Percentiles rank a stretch among this genome's conserved stretches.
phyloP scores from a whole-genome alignment of 2,797 vertebrate species.

The Peromyscus eremicus region DNA sequence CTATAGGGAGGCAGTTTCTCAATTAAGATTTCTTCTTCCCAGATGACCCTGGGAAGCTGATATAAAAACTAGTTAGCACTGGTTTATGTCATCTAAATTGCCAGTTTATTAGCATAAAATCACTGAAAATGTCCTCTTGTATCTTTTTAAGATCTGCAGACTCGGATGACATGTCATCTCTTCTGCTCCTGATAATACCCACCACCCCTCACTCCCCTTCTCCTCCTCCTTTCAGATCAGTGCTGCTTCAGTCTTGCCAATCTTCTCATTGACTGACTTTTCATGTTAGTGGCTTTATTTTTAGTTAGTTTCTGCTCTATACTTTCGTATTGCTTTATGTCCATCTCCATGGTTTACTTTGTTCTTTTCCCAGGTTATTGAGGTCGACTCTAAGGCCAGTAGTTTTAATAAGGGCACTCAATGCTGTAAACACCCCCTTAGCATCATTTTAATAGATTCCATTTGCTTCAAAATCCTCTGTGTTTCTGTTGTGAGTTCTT shows the following conservation, averaged over 20 bases:
- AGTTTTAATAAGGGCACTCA: not conserved
- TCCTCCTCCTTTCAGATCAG: too few relatives aligned
- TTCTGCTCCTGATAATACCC: not conserved
- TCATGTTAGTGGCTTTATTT: not conserved
- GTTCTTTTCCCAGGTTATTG: not conserved
- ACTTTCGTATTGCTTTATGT: not conserved
- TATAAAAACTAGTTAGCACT: not conserved
- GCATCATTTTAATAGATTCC: not conserved
- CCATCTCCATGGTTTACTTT: not conserved
- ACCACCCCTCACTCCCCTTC: not conserved
- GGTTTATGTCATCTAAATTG: not conserved
- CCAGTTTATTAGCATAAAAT: not conserved
- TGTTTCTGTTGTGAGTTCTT: not conserved
- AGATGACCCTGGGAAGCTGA: not conserved
- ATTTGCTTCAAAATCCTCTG: not conserved
- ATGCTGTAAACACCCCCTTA: not conserved
- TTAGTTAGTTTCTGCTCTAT: not conserved
- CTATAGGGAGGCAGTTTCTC: not conserved
- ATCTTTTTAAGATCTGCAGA: not conserved
- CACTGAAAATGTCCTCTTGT: not conserved
- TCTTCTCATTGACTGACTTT: not conserved
- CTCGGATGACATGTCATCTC: fast-evolving
- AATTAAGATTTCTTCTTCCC: not conserved
- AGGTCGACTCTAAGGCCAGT: not conserved
- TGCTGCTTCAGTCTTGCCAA: not conserved